Conservation (phyloP, 1,140 invertebrate species). For the Notospermus geniculatus region DNA sequence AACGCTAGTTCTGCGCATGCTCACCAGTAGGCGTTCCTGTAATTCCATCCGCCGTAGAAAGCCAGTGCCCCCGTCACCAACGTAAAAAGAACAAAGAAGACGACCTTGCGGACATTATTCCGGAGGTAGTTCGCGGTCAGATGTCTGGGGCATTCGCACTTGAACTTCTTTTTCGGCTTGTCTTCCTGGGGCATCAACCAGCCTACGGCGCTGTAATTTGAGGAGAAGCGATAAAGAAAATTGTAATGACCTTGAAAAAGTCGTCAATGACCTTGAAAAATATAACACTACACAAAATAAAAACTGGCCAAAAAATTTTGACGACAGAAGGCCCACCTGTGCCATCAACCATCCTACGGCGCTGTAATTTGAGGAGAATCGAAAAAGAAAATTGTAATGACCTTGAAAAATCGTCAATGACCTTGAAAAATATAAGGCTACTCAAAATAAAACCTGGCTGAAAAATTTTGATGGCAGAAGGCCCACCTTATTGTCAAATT, state of each 20-base stretch:
- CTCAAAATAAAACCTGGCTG: too few species aligned
- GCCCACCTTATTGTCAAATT: conserved; percentile 86
- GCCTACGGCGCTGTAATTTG: conserved; percentile 35
- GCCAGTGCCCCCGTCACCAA: conserved; percentile 43
- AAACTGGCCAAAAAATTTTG: too few species aligned
- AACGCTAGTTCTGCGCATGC: background rate
- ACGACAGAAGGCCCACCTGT: too few species aligned
- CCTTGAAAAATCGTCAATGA: too few species aligned
- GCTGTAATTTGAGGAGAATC: conserved; percentile 34
- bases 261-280: too few species aligned
- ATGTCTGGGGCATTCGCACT: conserved; percentile 14
- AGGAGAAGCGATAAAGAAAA: too few species aligned
- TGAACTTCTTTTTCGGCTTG: conserved; percentile 18
- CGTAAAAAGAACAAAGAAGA: conserved; percentile 73
- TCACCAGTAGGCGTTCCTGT: conserved; percentile 3
- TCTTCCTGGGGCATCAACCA: conserved; percentile 37
- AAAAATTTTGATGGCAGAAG: too few species aligned
- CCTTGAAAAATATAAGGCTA: too few species aligned
- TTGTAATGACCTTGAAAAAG: too few species aligned
- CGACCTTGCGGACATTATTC: conserved; percentile 83
- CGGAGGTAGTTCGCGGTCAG: conserved; percentile 65
- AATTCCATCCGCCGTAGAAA: background rate
- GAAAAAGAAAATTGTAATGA: too few species aligned
- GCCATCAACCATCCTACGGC: conserved; percentile 42
- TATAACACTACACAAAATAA: too few species aligned